Evolutionary conservation across 2,888 invertebrate genomes (phyloP).

Genomic region (Villa cingulata): DNA sequence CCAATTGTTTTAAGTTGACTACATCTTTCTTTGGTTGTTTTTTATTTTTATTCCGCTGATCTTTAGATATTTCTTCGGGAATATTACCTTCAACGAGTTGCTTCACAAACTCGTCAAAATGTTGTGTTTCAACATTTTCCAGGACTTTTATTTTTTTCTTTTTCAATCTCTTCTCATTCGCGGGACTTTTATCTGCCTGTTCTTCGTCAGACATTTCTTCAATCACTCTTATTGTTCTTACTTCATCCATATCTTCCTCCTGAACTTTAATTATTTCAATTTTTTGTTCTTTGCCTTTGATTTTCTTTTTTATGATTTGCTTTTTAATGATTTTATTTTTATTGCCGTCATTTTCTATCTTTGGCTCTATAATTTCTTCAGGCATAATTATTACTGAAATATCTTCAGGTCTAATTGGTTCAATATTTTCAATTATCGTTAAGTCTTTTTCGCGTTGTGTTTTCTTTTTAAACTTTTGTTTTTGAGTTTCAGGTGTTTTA

Average conservation of each 20-base stretch:
- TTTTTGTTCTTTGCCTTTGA: conserved; percentile 23
- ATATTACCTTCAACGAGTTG: conserved; percentile 34
- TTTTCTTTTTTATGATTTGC: conserved; percentile 24
- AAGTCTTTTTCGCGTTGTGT: not conserved
- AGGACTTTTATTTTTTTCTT: conserved; percentile 14
- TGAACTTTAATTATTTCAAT: conserved; percentile 24
- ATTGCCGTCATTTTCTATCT: conserved; percentile 6
- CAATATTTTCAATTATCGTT: not conserved
- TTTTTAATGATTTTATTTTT: conserved; percentile 22
- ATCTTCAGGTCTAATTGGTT: conserved; percentile 20
- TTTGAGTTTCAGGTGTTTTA: conserved; percentile 22
- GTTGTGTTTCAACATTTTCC: conserved; percentile 25
- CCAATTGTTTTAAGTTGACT: conserved; percentile 21
- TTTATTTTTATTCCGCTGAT: conserved; percentile 28
- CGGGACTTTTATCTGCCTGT: conserved; percentile 16
- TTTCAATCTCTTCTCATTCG: too few relatives aligned
- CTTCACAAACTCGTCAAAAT: conserved; percentile 32
- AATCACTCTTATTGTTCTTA: conserved; percentile 20
- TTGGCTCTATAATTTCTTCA: conserved; percentile 21
- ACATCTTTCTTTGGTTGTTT: conserved; percentile 20
- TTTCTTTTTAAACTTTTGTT: conserved; percentile 13
- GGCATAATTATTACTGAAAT: conserved; percentile 22
- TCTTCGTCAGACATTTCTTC: conserved; percentile 12
- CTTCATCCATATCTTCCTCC: conserved; percentile 25
- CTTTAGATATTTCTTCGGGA: conserved; percentile 31